Percentiles rank a stretch among this genome's conserved stretches.
Evolutionary conservation across 2,113 vertebrate genomes (phyloP).

Genomic region (Phaethornis superciliosus): DNA sequence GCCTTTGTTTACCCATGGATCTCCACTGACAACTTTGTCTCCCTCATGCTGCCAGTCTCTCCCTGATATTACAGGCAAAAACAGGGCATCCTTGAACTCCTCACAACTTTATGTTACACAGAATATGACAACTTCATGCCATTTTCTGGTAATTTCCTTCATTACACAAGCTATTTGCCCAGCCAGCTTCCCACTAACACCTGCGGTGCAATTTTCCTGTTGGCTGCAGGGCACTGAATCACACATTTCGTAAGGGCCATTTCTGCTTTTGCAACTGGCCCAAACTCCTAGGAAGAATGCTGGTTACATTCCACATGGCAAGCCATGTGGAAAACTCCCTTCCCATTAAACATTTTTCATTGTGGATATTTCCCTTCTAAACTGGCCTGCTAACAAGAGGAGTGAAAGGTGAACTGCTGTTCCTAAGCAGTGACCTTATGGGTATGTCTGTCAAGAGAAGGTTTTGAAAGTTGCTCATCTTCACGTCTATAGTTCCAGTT

Average conservation of each 20-base stretch:
- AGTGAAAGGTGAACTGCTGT: not conserved
- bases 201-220: not conserved
- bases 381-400: not conserved
- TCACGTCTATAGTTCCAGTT: not conserved
- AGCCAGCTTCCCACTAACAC: not conserved
- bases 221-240: not conserved
- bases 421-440: not conserved
- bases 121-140: not conserved
- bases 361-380: not conserved
- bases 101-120: not conserved
- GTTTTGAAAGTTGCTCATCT: not conserved
- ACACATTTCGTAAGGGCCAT: not conserved
- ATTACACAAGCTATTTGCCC: not conserved
- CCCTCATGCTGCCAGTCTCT: not conserved
- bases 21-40: not conserved
- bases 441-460: not conserved
- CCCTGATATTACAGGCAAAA: not conserved
- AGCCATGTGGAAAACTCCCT: not conserved
- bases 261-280: not conserved
- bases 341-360: not conserved
- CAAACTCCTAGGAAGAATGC: not conserved
- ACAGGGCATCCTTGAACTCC: not conserved
- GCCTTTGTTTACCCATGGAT: not conserved
- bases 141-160: not conserved
- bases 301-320: not conserved